A percentile compares a stretch with the other conserved stretches of the same genome.
These are phyloP conservation scores for Notamacropus eugenii DNA, from an alignment of 2,797 vertebrate species.

Conservation along the genomic window DNA sequence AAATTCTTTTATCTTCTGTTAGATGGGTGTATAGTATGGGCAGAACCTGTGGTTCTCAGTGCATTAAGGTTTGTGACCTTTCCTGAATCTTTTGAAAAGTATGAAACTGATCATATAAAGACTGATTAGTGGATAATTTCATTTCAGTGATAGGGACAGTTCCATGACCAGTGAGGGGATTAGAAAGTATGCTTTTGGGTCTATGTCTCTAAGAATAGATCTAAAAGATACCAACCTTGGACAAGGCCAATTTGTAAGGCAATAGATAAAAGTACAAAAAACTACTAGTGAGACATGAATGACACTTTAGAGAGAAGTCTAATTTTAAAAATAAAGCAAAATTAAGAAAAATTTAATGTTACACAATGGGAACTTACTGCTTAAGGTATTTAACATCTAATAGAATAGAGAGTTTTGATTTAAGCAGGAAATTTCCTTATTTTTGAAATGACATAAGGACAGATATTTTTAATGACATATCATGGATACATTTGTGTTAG, in stretches of 20 bases:
- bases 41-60: background rate
- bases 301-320: background rate
- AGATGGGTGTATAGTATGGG: background rate
- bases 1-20: slow-evolving; percentile 3
- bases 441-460: slow-evolving; percentile 67
- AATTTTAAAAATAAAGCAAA: slow-evolving; percentile 40
- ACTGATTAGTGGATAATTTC: slow-evolving; percentile 23
- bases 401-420: slow-evolving; percentile 32
- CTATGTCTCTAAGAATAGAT: background rate
- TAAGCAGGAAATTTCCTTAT: slow-evolving; percentile 51
- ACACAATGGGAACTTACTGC: background rate
- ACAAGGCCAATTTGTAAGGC: slow-evolving; percentile 14
- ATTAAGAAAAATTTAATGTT: background rate
- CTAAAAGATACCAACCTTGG: slow-evolving; percentile 24
- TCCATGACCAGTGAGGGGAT: background rate
- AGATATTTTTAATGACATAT: slow-evolving; percentile 48
- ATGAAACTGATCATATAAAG: slow-evolving; percentile 52
- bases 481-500: slow-evolving; percentile 16
- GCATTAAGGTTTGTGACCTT: slow-evolving; percentile 22
- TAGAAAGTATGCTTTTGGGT: slow-evolving; percentile 11
- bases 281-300: background rate
- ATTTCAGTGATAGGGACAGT: slow-evolving; percentile 26
- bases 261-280: slow-evolving; percentile 21
- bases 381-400: slow-evolving; percentile 60
- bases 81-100: slow-evolving; percentile 54